These are phyloP conservation scores for Tinea semifulvella DNA, from an alignment of 2,888 invertebrate genomes.

Conservation along the genomic window DNA sequence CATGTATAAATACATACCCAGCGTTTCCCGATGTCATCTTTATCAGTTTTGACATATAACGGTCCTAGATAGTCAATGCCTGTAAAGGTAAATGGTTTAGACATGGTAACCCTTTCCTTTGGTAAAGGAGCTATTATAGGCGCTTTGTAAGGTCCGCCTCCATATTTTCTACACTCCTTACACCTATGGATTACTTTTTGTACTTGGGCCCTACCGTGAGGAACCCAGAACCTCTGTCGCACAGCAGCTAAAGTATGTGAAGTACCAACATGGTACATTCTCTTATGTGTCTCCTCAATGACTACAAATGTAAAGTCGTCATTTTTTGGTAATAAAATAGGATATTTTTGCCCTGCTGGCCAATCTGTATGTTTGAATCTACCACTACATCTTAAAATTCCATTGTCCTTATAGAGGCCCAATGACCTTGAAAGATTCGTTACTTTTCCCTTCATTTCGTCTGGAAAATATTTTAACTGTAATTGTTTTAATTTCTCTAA, in stretches of 20 bases:
- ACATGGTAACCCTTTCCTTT: constrained; percentile 20
- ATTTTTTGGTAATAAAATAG: too few species aligned
- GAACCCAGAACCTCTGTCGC: constrained; percentile 12
- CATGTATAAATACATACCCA: constrained; percentile 22
- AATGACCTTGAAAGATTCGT: too few species aligned
- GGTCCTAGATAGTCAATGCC: constrained; percentile 21
- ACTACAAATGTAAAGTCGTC: too few species aligned
- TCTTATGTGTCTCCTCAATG: constrained; percentile 15
- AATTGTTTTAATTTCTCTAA: too few species aligned
- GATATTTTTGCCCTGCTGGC: too few species aligned
- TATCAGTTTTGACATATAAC: constrained; percentile 11
- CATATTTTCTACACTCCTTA: constrained; percentile 15
- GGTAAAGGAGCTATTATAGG: constrained; percentile 18
- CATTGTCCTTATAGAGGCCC: too few species aligned
- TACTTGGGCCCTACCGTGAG: constrained; percentile 1
- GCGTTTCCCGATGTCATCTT: constrained; percentile 16
- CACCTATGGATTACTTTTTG: constrained; percentile 16
- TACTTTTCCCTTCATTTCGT: too few species aligned
- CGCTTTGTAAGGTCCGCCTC: constrained; percentile 16
- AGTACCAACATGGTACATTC: constrained; percentile 17
- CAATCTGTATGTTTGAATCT: too few species aligned
- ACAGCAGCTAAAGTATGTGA: constrained; percentile 8
- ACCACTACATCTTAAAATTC: too few species aligned
- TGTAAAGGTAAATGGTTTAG: constrained; percentile 19
- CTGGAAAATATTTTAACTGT: too few species aligned